Base-by-base conservation (phyloP, 2,888 invertebrate species). In the Nudaria mundana region DNA sequence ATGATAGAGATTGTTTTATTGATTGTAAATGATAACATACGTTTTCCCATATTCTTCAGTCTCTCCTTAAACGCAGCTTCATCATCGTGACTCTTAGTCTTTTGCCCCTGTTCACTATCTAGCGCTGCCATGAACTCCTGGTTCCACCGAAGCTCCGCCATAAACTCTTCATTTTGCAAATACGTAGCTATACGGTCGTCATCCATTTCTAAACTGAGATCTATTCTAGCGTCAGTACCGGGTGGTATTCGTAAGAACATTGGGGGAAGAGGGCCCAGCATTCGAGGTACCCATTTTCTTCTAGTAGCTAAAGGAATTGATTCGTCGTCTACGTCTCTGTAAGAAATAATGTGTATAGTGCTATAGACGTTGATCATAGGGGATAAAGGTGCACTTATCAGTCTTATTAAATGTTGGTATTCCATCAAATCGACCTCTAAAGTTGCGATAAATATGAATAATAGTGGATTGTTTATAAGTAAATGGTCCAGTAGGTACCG, bases 141-240 rank as follows among this genome's bases (percentile, higher is more conserved):
- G 75, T 97, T 95, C 91, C 94, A 93, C 41, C 95, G 89, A 22
- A 97, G 81, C 67, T 97, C 95, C 29, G 94, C 92, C 92, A 97
- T 93, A 62, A 97, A 97, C 77, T 97, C 97, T 69, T 96, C 95
- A 66, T 97, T 97, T 75, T 97, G 97, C 39, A 97, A 86, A 77
- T 96, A 93, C 48, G 96, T 91, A 0, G 97, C 97, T 49, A 96
- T 94, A 51, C 94, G 91, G 71, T 97, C 96, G 70, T 97, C 97
- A 52, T 97, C 96, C 67, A 96, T 90, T 56, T 94, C 93, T 4
- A 87, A 59, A 48, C 83, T 87, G 1, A 87, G 70, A 57, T 88
- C 88, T 52, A 87, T 81, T 44, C 85, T 69, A 0, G 83, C 86
- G 40, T 91, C 91, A 12, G 83, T 78, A 15, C 73, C 66, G 1